These are phyloP conservation scores for Dendrolimus kikuchii DNA, from an alignment of 1,140 invertebrate species.

Conservation along the genomic window DNA sequence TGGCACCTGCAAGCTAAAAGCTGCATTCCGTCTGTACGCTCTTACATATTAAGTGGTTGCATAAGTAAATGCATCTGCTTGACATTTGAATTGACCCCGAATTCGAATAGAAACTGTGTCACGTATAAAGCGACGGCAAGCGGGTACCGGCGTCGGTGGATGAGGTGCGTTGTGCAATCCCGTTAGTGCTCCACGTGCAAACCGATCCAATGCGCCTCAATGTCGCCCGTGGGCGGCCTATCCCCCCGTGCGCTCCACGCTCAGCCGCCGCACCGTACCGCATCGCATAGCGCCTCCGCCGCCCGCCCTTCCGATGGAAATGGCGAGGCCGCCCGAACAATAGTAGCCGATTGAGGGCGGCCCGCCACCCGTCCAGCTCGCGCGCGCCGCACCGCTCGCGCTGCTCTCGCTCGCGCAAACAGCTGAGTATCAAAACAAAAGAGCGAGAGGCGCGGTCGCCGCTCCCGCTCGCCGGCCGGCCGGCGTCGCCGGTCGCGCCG, in stretches of 20 bases:
- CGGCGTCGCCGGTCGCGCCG: slow-evolving; percentile 36
- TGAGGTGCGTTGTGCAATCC: slow-evolving; percentile 64
- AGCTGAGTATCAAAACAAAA: slow-evolving; percentile 74
- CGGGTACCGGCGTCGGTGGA: slow-evolving; percentile 35
- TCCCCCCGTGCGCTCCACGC: slow-evolving; percentile 20
- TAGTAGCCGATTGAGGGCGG: slow-evolving; percentile 19
- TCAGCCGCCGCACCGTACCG: slow-evolving; percentile 10
- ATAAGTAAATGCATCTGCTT: slow-evolving; percentile 70
- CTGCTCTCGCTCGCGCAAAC: slow-evolving; percentile 46
- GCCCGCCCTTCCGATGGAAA: slow-evolving; percentile 38
- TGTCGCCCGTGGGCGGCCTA: slow-evolving; percentile 55
- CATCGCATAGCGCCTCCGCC: too few species aligned
- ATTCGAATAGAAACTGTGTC: slow-evolving; percentile 71
- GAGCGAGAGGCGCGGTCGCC: slow-evolving; percentile 62
- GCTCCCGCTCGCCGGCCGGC: slow-evolving; percentile 67
- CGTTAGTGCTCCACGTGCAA: slow-evolving; percentile 60
- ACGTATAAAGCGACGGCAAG: slow-evolving; percentile 50
- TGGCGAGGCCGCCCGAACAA: slow-evolving; percentile 44
- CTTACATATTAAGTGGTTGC: slow-evolving; percentile 44
- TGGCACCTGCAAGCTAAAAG: background rate
- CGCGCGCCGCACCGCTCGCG: slow-evolving; percentile 16
- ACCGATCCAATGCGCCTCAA: slow-evolving; percentile 55
- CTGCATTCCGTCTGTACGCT: too few species aligned
- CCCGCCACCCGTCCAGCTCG: slow-evolving; percentile 35
- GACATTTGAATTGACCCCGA: slow-evolving; percentile 71